phyloP scores from a whole-genome alignment of 2,797 vertebrate genomes.

The Mormyrus proboscirostris region DNA sequence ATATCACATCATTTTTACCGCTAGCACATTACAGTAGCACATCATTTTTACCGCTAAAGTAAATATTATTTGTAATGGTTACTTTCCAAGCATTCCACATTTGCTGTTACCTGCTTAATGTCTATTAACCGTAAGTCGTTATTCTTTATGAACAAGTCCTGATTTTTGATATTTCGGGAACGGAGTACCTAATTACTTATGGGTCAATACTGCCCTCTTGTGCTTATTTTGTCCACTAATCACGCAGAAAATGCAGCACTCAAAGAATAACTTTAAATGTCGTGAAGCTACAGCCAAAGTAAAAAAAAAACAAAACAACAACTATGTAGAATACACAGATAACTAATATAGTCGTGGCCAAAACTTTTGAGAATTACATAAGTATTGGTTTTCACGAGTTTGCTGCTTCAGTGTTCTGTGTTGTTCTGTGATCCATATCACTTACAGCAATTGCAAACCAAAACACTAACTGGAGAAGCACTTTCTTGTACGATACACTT shows the following conservation, averaged over 20 bases:
- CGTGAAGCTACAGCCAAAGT: not conserved
- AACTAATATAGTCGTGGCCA: not conserved
- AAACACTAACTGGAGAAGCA: no score
- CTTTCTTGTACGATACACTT: no score
- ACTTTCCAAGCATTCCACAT: not conserved
- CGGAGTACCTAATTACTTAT: not conserved
- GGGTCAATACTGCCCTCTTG: constrained; percentile 6
- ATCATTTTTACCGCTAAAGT: not conserved
- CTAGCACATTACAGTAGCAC: not conserved
- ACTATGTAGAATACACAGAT: no score
- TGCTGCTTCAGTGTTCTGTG: not conserved
- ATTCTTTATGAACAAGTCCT: not conserved
- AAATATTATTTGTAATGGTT: not conserved
- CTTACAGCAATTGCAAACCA: no score
- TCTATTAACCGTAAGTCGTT: not conserved
- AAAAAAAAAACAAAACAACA: no score
- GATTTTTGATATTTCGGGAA: not conserved
- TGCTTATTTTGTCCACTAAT: not conserved
- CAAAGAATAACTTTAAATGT: not conserved
- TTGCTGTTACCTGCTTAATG: not conserved
- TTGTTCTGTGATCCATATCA: not conserved
- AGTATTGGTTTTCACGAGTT: not conserved
- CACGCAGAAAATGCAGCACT: not conserved
- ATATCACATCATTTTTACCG: no score
- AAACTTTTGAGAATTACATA: not conserved